A percentile compares a stretch with the other conserved stretches of the same genome.
Evolutionary conservation across 2,113 vertebrate genomes (phyloP).

Genomic region (Corythoichthys haematopterus): DNA sequence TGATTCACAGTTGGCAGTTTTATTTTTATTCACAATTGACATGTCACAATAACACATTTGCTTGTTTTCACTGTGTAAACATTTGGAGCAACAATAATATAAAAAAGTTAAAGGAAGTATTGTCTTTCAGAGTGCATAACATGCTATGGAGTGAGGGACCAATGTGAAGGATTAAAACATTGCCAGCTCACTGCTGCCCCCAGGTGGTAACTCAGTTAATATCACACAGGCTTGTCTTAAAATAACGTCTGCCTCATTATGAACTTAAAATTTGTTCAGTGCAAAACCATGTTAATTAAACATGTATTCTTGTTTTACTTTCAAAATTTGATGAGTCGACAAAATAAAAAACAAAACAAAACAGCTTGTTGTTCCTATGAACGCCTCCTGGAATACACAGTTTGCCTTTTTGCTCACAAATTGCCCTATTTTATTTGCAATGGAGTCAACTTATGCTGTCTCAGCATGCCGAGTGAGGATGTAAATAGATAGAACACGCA

Average conservation of each 20-base stretch:
- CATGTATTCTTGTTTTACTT: constrained; percentile 50
- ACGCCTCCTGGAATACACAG: constrained; percentile 51
- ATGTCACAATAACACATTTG: not conserved
- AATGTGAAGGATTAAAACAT: not conserved
- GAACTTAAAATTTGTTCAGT: constrained; percentile 32
- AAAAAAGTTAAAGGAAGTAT: not conserved
- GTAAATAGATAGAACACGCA: constrained; percentile 72
- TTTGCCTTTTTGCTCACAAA: constrained; percentile 77
- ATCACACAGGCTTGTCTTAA: not conserved
- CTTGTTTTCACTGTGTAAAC: not conserved
- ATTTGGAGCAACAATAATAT: not conserved
- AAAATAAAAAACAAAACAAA: constrained; percentile 54
- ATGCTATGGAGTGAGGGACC: too few relatives aligned
- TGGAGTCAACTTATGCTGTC: constrained; percentile 54
- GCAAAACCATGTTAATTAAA: constrained; percentile 3
- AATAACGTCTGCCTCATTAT: constrained; percentile 13
- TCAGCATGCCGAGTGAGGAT: constrained; percentile 72
- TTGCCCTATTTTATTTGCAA: constrained; percentile 72
- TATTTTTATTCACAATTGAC: constrained; percentile 3
- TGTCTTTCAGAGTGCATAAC: not conserved
- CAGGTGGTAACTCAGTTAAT: constrained; percentile 54
- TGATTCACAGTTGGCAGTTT: not conserved
- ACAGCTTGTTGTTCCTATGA: constrained; percentile 43
- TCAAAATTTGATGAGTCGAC: constrained; percentile 60
- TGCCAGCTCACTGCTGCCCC: constrained; percentile 56